Conservation (phyloP, 2,797 vertebrate genomes). For the Amphiprion clarkii region DNA sequence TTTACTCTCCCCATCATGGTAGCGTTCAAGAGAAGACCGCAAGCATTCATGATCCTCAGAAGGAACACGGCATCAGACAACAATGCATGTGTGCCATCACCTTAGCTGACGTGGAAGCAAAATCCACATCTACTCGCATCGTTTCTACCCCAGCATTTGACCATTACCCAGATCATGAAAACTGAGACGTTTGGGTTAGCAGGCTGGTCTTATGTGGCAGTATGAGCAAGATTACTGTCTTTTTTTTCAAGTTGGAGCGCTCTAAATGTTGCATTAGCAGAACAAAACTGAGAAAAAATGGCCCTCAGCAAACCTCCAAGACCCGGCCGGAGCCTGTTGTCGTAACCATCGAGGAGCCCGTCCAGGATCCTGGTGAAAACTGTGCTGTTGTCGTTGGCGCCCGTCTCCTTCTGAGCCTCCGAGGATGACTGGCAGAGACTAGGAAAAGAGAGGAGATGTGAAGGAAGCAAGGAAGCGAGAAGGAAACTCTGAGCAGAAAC, state of each 20-base stretch:
- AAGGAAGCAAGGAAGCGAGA: conserved; percentile 6
- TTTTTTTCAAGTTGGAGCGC: too few species aligned
- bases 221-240: background rate
- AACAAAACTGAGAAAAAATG: too few species aligned
- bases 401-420: conserved; percentile 68
- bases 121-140: conserved; percentile 26
- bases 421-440: conserved; percentile 62
- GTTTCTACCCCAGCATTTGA: background rate
- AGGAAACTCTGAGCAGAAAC: background rate
- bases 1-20: conserved; percentile 21
- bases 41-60: background rate
- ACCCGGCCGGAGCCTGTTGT: conserved; percentile 93
- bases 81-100: conserved; percentile 13
- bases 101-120: conserved; percentile 17
- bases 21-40: background rate
- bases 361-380: conserved; percentile 95
- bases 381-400: conserved; percentile 89
- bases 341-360: conserved; percentile 92
- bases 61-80: conserved; percentile 12
- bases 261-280: too few species aligned
- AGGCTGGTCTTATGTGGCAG: background rate
- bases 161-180: conserved; percentile 40
- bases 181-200: background rate
- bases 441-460: background rate
- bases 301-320: conserved; percentile 87